A percentile compares a stretch with the other conserved stretches of the same genome.
These are phyloP conservation scores for Tetragonula carbonaria DNA, from an alignment of 2,888 invertebrate genomes.

Conservation along the genomic window DNA sequence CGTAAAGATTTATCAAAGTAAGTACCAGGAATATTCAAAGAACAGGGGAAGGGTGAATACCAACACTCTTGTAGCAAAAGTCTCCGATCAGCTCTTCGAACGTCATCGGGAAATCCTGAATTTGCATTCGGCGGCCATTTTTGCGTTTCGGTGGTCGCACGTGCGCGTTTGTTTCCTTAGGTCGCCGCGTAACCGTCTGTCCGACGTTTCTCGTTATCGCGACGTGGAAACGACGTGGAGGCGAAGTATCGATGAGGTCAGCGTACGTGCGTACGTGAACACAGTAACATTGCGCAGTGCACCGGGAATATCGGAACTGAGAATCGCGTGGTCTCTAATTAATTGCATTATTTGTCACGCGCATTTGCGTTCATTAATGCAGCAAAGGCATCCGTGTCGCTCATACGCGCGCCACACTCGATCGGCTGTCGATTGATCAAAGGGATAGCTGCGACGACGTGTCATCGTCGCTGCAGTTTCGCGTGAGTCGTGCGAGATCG, in stretches of 20 bases:
- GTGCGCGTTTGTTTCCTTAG: slow-evolving; percentile 11
- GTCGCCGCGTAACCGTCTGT: slow-evolving; percentile 1
- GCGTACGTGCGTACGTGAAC: neutral
- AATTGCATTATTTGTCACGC: slow-evolving; percentile 65
- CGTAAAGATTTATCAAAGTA: neutral
- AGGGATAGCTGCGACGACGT: slow-evolving; percentile 48
- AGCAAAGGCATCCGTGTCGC: slow-evolving; percentile 60
- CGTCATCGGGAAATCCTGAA: neutral
- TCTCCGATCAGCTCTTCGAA: neutral
- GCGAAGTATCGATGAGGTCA: slow-evolving; percentile 4
- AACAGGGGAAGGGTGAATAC: neutral
- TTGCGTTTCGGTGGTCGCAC: neutral
- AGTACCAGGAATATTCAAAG: neutral
- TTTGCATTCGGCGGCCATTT: neutral
- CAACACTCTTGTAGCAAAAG: neutral
- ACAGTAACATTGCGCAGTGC: slow-evolving; percentile 10
- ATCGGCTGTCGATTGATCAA: slow-evolving; percentile 66
- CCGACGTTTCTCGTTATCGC: slow-evolving; percentile 14
- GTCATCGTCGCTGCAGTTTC: slow-evolving; percentile 27
- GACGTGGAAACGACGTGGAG: neutral
- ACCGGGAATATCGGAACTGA: slow-evolving; percentile 24
- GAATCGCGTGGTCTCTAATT: slow-evolving; percentile 55
- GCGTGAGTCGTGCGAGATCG: slow-evolving; percentile 45
- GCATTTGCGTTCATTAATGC: slow-evolving; percentile 58
- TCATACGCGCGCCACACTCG: slow-evolving; percentile 40